These are phyloP conservation scores for Fragum fragum DNA, from an alignment of 2,888 invertebrate genomes.

Conservation along the genomic window DNA sequence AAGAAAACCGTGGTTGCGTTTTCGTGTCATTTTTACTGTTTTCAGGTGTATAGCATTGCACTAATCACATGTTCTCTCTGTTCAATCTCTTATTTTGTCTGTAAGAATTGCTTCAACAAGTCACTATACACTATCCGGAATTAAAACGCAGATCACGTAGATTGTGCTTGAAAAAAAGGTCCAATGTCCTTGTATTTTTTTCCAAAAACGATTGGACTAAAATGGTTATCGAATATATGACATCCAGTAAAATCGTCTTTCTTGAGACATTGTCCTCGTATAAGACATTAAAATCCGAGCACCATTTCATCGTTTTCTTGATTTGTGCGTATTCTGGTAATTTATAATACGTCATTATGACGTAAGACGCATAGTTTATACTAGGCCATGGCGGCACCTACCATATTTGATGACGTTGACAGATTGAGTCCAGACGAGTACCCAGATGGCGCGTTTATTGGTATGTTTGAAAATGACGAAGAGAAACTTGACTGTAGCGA, in stretches of 20 bases:
- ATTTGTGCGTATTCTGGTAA: slow-evolving; percentile 5
- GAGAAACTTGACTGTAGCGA: slow-evolving; percentile 79
- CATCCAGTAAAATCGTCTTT: background rate
- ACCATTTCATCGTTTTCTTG: slow-evolving; percentile 3
- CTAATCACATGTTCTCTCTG: slow-evolving; percentile 28
- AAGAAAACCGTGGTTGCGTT: slow-evolving; percentile 22
- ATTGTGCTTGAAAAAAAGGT: background rate
- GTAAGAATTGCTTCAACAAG: background rate
- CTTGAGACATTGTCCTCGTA: background rate
- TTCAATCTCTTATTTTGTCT: background rate
- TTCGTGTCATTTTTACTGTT: slow-evolving; percentile 41
- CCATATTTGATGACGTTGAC: slow-evolving; percentile 86
- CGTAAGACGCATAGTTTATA: background rate
- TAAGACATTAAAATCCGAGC: slow-evolving; percentile 4
- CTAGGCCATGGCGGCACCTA: slow-evolving; percentile 86
- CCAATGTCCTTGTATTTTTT: background rate
- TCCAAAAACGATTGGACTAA: background rate
- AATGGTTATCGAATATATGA: background rate
- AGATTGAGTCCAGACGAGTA: slow-evolving; percentile 86
- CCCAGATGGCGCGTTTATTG: slow-evolving; percentile 83
- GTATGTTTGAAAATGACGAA: slow-evolving; percentile 79
- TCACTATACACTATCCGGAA: background rate
- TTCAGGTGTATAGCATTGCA: slow-evolving; percentile 47
- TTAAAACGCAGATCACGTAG: background rate
- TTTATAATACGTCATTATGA: slow-evolving; percentile 9